These are phyloP conservation scores for Panonychus citri DNA, from an alignment of 1,140 invertebrate species.

Conservation along the genomic window DNA sequence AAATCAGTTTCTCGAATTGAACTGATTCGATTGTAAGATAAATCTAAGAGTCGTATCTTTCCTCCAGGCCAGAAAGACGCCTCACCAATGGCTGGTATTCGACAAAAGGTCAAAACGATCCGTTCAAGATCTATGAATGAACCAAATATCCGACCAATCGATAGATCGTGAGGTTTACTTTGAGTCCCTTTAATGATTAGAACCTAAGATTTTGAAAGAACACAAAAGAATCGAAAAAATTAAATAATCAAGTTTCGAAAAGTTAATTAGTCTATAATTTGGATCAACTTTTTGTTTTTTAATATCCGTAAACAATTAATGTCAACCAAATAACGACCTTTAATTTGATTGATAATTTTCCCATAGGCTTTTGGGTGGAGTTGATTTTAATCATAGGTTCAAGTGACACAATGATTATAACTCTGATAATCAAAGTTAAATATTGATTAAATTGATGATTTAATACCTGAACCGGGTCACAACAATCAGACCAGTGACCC, in stretches of 20 bases:
- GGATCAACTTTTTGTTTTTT: no score
- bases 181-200: slow-evolving; percentile 41
- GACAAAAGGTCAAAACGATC: slow-evolving; percentile 45
- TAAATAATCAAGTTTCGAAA: background rate
- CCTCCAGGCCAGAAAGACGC: slow-evolving; percentile 50
- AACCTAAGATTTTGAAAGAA: slow-evolving; percentile 26
- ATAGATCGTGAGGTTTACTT: slow-evolving; percentile 36
- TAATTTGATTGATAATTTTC: no score
- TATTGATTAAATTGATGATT: no score
- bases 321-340: no score
- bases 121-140: slow-evolving; percentile 41
- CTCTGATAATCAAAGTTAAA: no score
- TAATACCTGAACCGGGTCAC: no score
- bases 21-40: slow-evolving; percentile 49
- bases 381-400: no score
- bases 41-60: slow-evolving; percentile 38
- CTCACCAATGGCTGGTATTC: slow-evolving; percentile 47
- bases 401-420: no score
- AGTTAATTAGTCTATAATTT: no score
- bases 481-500: no score
- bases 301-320: no score
- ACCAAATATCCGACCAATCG: slow-evolving; percentile 44
- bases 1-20: slow-evolving; percentile 29
- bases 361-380: no score
- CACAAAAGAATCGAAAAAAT: background rate